A percentile compares a stretch with the other conserved stretches of the same genome.
Evolutionary conservation across 2,888 invertebrate genomes (phyloP).

Genomic region (Agapetus fuscipes): DNA sequence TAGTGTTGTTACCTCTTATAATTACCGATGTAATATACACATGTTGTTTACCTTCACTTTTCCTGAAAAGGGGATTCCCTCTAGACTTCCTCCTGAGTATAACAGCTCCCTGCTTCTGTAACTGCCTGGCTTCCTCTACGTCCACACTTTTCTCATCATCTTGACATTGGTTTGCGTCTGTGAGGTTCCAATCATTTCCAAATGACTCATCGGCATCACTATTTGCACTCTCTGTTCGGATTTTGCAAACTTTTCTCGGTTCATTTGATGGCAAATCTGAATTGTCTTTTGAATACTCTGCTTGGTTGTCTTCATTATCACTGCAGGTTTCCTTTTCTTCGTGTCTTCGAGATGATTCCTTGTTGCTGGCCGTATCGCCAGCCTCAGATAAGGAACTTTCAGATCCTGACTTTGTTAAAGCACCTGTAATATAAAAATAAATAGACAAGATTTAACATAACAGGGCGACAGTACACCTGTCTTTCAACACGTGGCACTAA

Average conservation of each 20-base stretch:
- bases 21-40: no score
- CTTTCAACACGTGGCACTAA: not conserved
- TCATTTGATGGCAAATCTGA: constrained; percentile 28
- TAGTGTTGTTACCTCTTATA: no score
- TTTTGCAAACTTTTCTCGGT: constrained; percentile 32
- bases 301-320: constrained; percentile 44
- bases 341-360: constrained; percentile 59
- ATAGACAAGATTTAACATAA: constrained; percentile 1
- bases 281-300: constrained; percentile 28
- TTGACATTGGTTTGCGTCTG: constrained; percentile 15
- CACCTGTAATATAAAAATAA: constrained; percentile 30
- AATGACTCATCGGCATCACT: constrained; percentile 9
- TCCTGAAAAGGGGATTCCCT: constrained; percentile 55
- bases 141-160: constrained; percentile 26
- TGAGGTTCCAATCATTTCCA: constrained; percentile 13
- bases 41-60: constrained; percentile 55
- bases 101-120: constrained; percentile 44
- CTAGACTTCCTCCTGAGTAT: constrained; percentile 53
- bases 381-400: constrained; percentile 81
- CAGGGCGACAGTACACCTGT: not conserved
- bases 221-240: constrained; percentile 26
- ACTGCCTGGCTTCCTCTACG: constrained; percentile 28
- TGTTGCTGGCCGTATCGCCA: constrained; percentile 52
- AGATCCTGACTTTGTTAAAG: constrained; percentile 72
- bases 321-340: constrained; percentile 66